Conservation (phyloP, 2,888 invertebrate genomes). For the Adineta ricciae region DNA sequence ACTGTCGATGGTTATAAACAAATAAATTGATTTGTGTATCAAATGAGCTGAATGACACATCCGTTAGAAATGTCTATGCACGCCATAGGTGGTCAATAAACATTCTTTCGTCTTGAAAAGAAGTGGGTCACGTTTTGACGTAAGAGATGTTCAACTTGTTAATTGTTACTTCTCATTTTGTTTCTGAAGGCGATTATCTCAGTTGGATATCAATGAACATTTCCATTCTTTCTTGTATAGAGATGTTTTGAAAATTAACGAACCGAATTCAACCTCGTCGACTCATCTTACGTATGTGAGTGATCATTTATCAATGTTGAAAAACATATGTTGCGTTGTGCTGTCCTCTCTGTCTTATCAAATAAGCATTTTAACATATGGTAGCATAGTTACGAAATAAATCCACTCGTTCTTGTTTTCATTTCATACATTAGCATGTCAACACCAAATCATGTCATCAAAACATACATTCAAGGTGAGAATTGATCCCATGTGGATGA, state of each 20-base stretch:
- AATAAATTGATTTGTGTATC: background rate
- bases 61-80: background rate
- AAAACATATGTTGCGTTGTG: background rate
- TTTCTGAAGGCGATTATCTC: background rate
- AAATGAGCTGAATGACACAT: background rate
- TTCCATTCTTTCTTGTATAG: background rate
- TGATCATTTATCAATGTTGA: constrained; percentile 2
- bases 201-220: background rate
- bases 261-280: background rate
- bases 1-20: background rate
- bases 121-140: background rate
- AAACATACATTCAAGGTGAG: background rate
- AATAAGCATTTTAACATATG: background rate
- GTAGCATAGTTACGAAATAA: too few species aligned
- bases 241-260: background rate
- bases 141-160: background rate
- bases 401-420: background rate
- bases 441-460: background rate
- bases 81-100: background rate
- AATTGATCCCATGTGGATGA: background rate
- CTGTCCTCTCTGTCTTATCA: background rate
- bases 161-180: background rate
- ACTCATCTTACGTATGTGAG: background rate
- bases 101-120: background rate
- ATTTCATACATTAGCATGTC: background rate